Evolutionary conservation across 2,113 vertebrate species (phyloP).

Genomic region (Cynoglossus semilaevis): DNA sequence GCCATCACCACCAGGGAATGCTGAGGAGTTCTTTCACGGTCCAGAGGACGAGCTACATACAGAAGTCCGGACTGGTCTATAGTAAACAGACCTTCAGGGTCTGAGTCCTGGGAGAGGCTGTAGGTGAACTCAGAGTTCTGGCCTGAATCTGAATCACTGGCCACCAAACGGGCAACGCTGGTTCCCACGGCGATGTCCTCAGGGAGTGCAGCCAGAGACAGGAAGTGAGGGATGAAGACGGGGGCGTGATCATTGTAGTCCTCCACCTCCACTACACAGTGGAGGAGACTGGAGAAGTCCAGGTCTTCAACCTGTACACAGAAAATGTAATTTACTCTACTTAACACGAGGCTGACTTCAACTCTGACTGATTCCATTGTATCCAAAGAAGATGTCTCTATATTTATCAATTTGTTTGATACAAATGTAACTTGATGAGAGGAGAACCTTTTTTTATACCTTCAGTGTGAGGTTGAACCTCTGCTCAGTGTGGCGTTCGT

Average conservation of each 20-base stretch:
- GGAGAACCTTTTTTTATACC: constrained; percentile 39
- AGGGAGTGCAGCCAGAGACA: constrained; percentile 75
- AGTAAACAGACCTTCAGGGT: constrained; percentile 77
- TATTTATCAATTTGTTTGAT: no score
- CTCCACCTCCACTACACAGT: constrained; percentile 83
- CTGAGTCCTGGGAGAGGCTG: constrained; percentile 79
- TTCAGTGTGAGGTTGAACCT: constrained; percentile 85
- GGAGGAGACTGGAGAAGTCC: constrained; percentile 82
- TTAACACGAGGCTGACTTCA: no score
- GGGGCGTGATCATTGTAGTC: constrained; percentile 88
- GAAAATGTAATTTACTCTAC: not conserved
- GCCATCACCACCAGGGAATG: constrained; percentile 82
- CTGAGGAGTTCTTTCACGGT: constrained; percentile 76
- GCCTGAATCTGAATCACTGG: constrained; percentile 84
- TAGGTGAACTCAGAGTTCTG: constrained; percentile 82
- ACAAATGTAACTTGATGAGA: no score
- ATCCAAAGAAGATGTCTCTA: no score
- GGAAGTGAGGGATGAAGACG: constrained; percentile 80
- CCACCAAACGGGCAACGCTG: constrained; percentile 77
- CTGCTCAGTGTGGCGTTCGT: constrained; percentile 82
- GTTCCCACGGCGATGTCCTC: constrained; percentile 81
- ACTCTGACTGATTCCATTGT: no score
- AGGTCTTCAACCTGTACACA: constrained; percentile 78
- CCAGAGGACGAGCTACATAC: constrained; percentile 76
- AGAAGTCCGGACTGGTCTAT: constrained; percentile 79